A percentile compares a stretch with the other conserved stretches of the same genome.
These are phyloP conservation scores for Eilema caniola DNA, from an alignment of 2,888 invertebrate species.

Conservation along the genomic window DNA sequence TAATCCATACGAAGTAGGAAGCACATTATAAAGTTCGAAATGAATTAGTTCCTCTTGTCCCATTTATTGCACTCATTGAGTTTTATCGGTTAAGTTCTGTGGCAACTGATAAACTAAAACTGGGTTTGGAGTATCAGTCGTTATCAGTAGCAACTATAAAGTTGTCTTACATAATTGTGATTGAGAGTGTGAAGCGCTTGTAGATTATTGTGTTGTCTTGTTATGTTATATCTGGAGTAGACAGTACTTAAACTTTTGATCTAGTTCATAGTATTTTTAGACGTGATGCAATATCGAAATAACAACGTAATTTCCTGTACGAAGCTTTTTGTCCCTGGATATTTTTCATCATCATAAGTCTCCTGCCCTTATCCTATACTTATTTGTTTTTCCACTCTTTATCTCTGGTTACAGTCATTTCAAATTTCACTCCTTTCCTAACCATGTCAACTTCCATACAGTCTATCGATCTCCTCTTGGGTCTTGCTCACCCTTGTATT, in stretches of 20 bases:
- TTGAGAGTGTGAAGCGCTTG: conserved; percentile 26
- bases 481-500: no score
- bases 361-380: no score
- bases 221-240: conserved; percentile 11
- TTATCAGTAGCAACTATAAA: conserved; percentile 28
- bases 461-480: no score
- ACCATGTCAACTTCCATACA: no score
- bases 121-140: conserved; percentile 42
- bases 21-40: conserved; percentile 41
- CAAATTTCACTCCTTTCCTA: no score
- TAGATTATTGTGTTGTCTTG: conserved; percentile 13
- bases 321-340: background rate
- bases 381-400: no score
- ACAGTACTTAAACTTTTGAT: background rate
- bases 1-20: conserved; percentile 24
- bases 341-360: no score
- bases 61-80: conserved; percentile 43
- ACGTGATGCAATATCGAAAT: background rate
- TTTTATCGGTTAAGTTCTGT: conserved; percentile 46
- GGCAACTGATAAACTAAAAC: conserved; percentile 47
- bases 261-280: background rate
- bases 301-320: background rate
- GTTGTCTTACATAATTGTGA: conserved; percentile 47
- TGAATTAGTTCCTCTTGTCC: conserved; percentile 40
- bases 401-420: no score